A percentile compares a stretch with the other conserved stretches of the same genome.
Conservation (phyloP, 2,888 invertebrate genomes). For the Dryomyza anilis region DNA sequence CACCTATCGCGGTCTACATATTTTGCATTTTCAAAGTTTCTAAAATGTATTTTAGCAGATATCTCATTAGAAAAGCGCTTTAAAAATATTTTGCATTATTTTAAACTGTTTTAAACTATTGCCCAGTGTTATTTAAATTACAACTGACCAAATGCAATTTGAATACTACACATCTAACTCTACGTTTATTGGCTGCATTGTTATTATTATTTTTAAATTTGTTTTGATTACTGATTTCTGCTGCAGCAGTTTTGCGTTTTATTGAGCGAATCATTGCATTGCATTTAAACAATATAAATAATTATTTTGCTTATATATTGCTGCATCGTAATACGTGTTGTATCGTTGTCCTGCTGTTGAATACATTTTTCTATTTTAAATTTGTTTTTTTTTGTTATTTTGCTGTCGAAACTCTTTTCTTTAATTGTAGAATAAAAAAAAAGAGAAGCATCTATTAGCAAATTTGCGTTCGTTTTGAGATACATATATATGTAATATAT, state of each 20-base stretch:
- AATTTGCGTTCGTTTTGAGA: no score
- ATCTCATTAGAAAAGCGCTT: neutral
- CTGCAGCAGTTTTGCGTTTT: neutral
- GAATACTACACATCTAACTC: neutral
- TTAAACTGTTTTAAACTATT: neutral
- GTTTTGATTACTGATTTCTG: neutral
- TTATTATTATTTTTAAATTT: neutral
- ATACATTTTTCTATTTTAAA: slow-evolving; percentile 26
- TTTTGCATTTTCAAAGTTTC: no score
- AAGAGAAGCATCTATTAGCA: no score
- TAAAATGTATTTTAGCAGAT: neutral
- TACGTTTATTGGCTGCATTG: neutral
- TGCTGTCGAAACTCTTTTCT: no score
- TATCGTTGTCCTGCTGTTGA: slow-evolving; percentile 32
- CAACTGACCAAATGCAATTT: neutral
- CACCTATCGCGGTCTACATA: no score
- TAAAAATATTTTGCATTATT: neutral
- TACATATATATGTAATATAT: no score
- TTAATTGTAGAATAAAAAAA: no score
- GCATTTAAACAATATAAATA: neutral
- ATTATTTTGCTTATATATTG: slow-evolving; percentile 6
- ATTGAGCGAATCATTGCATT: no score
- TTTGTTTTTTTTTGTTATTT: no score
- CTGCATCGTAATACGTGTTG: slow-evolving; percentile 28
- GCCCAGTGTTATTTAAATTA: neutral